Conservation (phyloP, 2,797 vertebrate genomes). For the Anguilla marmorata region DNA sequence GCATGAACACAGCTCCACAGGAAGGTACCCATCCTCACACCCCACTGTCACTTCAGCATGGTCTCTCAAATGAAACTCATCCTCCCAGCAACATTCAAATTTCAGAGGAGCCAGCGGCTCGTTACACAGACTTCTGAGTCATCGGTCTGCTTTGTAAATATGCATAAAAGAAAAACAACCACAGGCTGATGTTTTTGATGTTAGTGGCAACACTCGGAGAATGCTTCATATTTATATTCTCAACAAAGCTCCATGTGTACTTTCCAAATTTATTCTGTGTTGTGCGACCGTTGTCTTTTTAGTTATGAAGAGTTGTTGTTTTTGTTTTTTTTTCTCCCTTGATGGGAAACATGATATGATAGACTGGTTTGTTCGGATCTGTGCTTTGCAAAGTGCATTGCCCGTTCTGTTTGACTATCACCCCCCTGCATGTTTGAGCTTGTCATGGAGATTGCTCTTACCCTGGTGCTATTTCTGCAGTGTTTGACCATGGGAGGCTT, state of each 20-base stretch:
- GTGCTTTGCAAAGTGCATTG: neutral
- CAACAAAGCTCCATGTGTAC: too few relatives aligned
- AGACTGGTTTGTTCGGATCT: neutral
- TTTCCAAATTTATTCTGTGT: neutral
- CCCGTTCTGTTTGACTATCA: neutral
- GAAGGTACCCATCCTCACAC: constrained; percentile 47
- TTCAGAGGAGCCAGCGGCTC: constrained; percentile 22
- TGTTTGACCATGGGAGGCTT: constrained; percentile 31
- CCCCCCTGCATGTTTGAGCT: neutral
- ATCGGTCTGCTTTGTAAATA: constrained; percentile 50
- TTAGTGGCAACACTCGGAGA: constrained; percentile 47
- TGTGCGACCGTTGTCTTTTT: neutral
- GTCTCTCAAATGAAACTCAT: constrained; percentile 44
- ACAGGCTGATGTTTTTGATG: constrained; percentile 58
- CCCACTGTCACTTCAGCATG: constrained; percentile 49
- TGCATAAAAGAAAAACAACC: constrained; percentile 19
- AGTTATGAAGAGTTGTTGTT: neutral
- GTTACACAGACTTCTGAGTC: constrained; percentile 69
- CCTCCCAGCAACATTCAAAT: constrained; percentile 25
- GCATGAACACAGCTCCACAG: constrained; percentile 34
- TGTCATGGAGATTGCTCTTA: constrained; percentile 37
- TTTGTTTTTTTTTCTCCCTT: neutral
- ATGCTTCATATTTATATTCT: neutral
- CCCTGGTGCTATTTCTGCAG: constrained; percentile 25
- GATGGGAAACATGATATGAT: neutral